These are phyloP conservation scores for Channa argus DNA, from an alignment of 2,113 vertebrate genomes.

Conservation along the genomic window DNA sequence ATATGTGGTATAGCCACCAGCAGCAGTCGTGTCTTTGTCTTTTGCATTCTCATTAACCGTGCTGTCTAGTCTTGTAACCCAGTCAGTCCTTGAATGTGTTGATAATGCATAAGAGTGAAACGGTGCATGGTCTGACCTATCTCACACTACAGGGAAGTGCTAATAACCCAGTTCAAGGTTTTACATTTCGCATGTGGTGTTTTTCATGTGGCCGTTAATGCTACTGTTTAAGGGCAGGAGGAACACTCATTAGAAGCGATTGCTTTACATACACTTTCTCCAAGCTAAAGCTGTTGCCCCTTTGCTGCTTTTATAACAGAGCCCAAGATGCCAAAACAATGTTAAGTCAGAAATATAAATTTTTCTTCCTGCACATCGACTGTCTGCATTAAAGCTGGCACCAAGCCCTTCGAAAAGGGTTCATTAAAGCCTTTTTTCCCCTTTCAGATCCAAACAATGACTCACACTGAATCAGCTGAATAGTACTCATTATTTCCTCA, in stretches of 20 bases:
- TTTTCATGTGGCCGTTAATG: conserved; percentile 64
- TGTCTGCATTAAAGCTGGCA: conserved; percentile 41
- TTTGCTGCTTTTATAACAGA: conserved; percentile 47
- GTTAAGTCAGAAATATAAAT: conserved; percentile 28
- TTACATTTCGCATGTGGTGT: conserved; percentile 65
- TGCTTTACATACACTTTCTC: conserved; percentile 36
- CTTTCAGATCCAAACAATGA: conserved; percentile 47
- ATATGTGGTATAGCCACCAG: not conserved
- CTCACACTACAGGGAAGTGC: conserved; percentile 67
- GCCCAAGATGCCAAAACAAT: conserved; percentile 28
- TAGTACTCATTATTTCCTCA: conserved; percentile 40
- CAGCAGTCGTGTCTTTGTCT: conserved; percentile 2
- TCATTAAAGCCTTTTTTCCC: conserved; percentile 63
- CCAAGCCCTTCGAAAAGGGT: conserved; percentile 48
- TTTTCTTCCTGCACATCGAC: conserved; percentile 31
- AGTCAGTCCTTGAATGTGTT: conserved; percentile 31
- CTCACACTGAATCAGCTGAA: conserved; percentile 19
- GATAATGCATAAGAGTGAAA: conserved; percentile 51
- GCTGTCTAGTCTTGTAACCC: conserved; percentile 16
- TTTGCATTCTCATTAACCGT: conserved; percentile 27
- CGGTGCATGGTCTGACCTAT: conserved; percentile 67
- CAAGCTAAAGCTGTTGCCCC: conserved; percentile 35
- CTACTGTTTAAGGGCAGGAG: conserved; percentile 35
- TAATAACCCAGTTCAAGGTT: conserved; percentile 72
- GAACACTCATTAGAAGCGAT: conserved; percentile 69